Conservation (phyloP, 2,113 vertebrate species). For the Psophia crepitans region DNA sequence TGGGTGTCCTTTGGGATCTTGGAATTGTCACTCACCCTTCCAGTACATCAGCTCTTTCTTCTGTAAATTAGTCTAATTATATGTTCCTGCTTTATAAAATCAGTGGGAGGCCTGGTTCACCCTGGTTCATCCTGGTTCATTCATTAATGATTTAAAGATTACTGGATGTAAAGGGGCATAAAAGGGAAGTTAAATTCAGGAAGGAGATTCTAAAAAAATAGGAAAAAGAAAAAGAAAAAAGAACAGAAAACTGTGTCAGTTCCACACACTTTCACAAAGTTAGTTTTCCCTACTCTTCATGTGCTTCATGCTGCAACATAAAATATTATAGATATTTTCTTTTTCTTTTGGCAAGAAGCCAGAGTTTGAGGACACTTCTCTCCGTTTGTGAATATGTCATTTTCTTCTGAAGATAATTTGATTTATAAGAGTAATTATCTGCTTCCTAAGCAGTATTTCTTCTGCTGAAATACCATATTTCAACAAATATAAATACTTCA, state of each 20-base stretch:
- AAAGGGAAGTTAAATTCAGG: neutral
- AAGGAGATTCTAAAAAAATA: neutral
- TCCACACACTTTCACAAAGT: neutral
- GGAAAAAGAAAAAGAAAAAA: neutral
- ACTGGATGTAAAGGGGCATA: neutral
- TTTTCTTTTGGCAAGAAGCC: neutral
- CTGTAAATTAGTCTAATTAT: constrained; percentile 38
- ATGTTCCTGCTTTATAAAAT: constrained; percentile 20
- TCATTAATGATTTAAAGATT: constrained; percentile 55
- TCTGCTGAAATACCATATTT: neutral
- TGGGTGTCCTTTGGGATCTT: neutral
- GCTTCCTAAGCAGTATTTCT: neutral
- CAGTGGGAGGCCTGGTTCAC: neutral
- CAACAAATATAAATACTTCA: neutral
- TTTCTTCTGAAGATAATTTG: neutral
- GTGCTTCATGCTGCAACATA: neutral
- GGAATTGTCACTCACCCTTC: constrained; percentile 10
- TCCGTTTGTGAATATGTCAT: neutral
- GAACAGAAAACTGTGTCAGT: neutral
- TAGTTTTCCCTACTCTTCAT: neutral
- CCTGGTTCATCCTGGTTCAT: neutral
- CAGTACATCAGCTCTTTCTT: neutral
- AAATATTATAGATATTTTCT: neutral
- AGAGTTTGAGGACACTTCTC: neutral
- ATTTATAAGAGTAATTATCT: constrained; percentile 1